Base-by-base conservation (phyloP, 2,888 invertebrate species). In the Lymantria monacha region DNA sequence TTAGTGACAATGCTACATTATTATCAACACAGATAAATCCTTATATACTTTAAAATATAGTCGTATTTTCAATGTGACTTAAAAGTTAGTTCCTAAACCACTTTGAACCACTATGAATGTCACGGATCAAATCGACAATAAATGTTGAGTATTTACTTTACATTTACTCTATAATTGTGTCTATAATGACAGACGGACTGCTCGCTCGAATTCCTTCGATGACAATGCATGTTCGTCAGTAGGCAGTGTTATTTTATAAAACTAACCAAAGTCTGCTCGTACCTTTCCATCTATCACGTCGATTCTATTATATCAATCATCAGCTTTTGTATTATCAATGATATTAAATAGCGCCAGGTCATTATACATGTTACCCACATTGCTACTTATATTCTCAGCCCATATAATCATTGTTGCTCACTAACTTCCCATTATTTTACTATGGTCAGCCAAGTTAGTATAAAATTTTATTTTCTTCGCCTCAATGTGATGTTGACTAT, bases 141-240 rank as follows among this genome's bases (percentile, higher is more conserved):
- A 81, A 79, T 75, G 74, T 82, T 73, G 73, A 87, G 87, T 89
- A 86, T 89, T 89, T 89, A 87, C 83, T 86, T 88, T 83, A 82
- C 76, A 86, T 87, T 86, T 85, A 86, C 84, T 81, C 81, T 78
- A 84, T 84, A 85, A 87, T 86, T 83, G 83, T 70, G 71, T 76
- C 9, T 7, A n/a, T 11, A 74, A 76, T 74, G 81, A 78, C 69
- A 69, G 72, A 49, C 61, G 70, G 70, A 69, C 72, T 72, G 79
- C 69, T 71, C 76, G 78, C 74, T 81, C 76, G 79, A 76, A 80
- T 80, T 79, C 79, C 66, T 70, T 76, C 67, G 68, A 81, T 87
- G 87, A 86, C 87, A 80, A 78, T 71, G 85, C 87, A 81, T 70
- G 67, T 78, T 81, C 69, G 66, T 70, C 74, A 67, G 79, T 74